Evolutionary conservation across 2,888 invertebrate species (phyloP).

Genomic region (Acheta domesticus): DNA sequence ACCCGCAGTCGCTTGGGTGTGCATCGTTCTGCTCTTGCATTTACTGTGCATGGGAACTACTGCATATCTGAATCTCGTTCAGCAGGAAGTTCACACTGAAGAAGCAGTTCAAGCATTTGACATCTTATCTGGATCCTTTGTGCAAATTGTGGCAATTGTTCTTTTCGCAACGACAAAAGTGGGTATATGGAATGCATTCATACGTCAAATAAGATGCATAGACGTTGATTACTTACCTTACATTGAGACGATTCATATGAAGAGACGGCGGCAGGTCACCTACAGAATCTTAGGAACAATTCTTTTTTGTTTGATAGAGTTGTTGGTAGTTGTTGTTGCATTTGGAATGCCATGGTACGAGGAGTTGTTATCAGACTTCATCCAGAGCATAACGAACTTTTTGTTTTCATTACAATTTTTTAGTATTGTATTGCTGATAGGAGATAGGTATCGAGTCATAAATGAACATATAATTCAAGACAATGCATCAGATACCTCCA

Average conservation of each 20-base stretch:
- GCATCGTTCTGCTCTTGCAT: background rate
- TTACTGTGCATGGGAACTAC: background rate
- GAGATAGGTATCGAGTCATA: background rate
- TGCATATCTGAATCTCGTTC: background rate
- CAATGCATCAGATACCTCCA: background rate
- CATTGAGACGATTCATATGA: background rate
- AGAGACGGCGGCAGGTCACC: background rate
- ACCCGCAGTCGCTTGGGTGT: background rate
- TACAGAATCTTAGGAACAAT: background rate
- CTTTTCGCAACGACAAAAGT: background rate
- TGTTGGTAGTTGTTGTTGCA: background rate
- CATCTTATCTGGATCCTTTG: background rate
- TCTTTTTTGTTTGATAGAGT: background rate
- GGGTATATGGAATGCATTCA: background rate
- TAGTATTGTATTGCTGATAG: background rate
- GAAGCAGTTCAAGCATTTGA: background rate
- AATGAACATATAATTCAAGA: background rate
- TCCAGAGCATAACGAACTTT: background rate
- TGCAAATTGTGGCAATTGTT: background rate
- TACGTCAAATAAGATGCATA: background rate
- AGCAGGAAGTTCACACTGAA: background rate
- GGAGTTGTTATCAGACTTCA: background rate
- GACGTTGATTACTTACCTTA: background rate
- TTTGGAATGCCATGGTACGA: background rate
- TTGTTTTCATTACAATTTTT: background rate